Evolutionary conservation across 2,888 invertebrate species (phyloP), one percentile per base, ranked within the genome.

Genomic region (Drosophila melanosoma): DNA sequence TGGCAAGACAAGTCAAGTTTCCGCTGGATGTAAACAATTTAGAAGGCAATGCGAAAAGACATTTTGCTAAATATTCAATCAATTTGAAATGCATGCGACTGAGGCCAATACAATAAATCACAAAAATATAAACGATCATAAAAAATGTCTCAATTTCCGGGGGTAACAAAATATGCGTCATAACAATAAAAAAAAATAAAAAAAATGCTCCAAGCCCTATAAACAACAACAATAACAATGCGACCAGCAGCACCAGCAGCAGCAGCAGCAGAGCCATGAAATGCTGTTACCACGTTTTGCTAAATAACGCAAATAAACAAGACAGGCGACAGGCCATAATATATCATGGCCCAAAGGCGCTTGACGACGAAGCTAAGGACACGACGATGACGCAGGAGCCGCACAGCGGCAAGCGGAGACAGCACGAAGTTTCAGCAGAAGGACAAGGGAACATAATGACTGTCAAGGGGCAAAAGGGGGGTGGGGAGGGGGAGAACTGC

Each of bases 261-360:
- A 32, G 33, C 17, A 36, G 17, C 0, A 53, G 15, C 4, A 26
- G 48, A 52, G 15, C 7, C 49, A 45, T 56, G 57, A 36, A 45
- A 60, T 66, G 76, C 71, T 79, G 70, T 70, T 74, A 57, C 73
- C 74, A 74, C 71, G 72, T 83, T 82, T 75, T 81, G 79, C 80
- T 71, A 81, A 81, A 82, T 81, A 81, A 81, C 83, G 80, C 87
- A 86, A 88, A 84, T 84, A 84, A 88, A 88, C 84, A 84, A 88
- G 84, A 86, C 89, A 84, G 86, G 72, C 86, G 89, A 86, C 89
- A 81, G 86, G 81, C 87, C 81, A 86, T 86, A 88, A 84, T 84
- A 84, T 88, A 88, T 88, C 89, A 84, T 81, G 81, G 79, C 84
- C 84, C 89, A 86, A 88, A 88, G 84, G 84, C 84, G 83, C 87